Percentiles rank a stretch among this genome's conserved stretches.
Conservation (phyloP, 2,113 vertebrate genomes). For the Anhinga anhinga region DNA sequence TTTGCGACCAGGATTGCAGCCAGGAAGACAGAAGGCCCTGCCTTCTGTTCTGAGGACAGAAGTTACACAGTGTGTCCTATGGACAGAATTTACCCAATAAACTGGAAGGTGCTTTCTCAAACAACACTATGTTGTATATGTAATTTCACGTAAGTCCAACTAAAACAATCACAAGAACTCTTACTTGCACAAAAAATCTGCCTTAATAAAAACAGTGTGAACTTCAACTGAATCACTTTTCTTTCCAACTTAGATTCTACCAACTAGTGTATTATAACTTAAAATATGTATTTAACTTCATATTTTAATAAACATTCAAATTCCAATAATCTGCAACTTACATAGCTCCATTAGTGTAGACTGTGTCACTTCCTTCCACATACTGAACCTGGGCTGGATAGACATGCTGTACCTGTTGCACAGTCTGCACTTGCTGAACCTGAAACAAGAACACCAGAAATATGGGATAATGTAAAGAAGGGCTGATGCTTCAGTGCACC, state of each 20-base stretch:
- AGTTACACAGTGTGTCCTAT: background rate
- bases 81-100: background rate
- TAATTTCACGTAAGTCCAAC: background rate
- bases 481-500: background rate
- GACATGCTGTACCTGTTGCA: conserved; percentile 83
- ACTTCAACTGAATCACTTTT: background rate
- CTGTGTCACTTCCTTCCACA: conserved; percentile 83
- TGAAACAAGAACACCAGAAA: conserved; percentile 60
- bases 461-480: background rate
- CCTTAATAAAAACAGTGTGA: background rate
- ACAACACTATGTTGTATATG: background rate
- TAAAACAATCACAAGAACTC: background rate
- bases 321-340: conserved; percentile 61
- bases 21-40: background rate
- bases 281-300: background rate
- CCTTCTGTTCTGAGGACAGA: background rate
- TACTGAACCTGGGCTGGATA: conserved; percentile 86
- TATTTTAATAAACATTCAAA: background rate
- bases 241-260: background rate
- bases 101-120: background rate
- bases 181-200: background rate
- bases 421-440: conserved; percentile 83
- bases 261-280: background rate
- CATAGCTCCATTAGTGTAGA: conserved; percentile 87
- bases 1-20: background rate